Percentiles rank a stretch among this genome's conserved stretches.
Evolutionary conservation across 1,140 invertebrate genomes (phyloP).

Genomic region (Carcinoscorpius rotundicauda): DNA sequence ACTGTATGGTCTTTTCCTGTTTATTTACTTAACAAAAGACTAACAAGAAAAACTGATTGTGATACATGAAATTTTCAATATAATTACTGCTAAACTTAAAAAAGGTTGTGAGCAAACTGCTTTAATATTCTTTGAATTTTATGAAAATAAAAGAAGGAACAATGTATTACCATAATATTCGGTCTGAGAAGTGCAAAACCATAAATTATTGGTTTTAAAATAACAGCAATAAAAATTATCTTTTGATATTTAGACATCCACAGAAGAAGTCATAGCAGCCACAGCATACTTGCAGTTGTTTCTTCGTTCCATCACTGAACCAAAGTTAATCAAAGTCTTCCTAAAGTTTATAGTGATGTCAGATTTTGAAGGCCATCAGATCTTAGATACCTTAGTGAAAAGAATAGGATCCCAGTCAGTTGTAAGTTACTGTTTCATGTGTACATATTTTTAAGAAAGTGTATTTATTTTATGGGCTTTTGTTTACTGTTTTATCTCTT

Average conservation of each 20-base stretch:
- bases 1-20: no score
- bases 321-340: constrained; percentile 64
- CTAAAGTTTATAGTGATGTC: constrained; percentile 73
- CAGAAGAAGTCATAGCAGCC: constrained; percentile 75
- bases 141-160: no score
- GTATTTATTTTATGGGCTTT: no score
- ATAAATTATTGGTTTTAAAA: no score
- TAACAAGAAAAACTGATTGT: no score
- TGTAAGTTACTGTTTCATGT: constrained; percentile 35
- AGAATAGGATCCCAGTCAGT: constrained; percentile 56
- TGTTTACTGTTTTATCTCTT: no score
- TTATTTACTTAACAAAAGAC: no score
- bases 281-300: constrained; percentile 85
- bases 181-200: constrained; percentile 27
- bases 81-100: no score
- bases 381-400: constrained; percentile 65
- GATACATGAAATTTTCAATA: no score
- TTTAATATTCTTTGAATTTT: no score
- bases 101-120: no score
- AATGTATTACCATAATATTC: constrained; percentile 29
- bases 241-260: constrained; percentile 39
- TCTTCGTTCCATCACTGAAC: constrained; percentile 69
- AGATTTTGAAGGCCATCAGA: constrained; percentile 62
- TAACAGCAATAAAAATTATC: constrained; percentile 40
- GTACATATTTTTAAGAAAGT: no score